Conservation (phyloP, 2,797 vertebrate genomes). For the Picus viridis region DNA sequence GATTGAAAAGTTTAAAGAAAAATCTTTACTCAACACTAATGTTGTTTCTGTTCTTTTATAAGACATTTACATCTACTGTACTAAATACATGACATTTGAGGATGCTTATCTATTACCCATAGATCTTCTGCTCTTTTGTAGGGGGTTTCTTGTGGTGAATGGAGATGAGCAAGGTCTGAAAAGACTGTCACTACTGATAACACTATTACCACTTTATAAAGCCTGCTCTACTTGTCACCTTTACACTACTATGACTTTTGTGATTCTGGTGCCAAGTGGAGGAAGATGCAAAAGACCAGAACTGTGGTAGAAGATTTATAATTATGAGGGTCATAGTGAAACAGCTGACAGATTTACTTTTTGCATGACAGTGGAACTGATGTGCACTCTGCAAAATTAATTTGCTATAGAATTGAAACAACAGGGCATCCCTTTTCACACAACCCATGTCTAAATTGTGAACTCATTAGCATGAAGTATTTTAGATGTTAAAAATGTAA, state of each 20-base stretch:
- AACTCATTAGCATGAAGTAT: conserved; percentile 51
- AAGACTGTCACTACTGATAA: background rate
- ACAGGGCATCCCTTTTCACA: conserved; percentile 48
- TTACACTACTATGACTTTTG: background rate
- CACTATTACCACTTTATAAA: background rate
- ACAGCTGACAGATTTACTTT: background rate
- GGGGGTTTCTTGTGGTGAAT: background rate
- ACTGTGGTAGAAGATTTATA: background rate
- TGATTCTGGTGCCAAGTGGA: background rate
- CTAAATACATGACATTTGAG: background rate
- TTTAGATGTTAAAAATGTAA: conserved; percentile 67
- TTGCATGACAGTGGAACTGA: background rate
- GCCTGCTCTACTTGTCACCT: background rate
- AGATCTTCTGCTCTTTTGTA: background rate
- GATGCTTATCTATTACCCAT: rapidly evolving
- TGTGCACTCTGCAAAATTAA: background rate
- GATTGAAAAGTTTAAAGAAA: background rate
- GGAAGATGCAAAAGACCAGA: background rate
- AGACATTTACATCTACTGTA: background rate
- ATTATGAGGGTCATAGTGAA: background rate
- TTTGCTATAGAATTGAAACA: conserved; percentile 49
- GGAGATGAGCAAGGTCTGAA: background rate
- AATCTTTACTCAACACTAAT: background rate
- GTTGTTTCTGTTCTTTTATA: background rate
- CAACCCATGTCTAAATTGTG: conserved; percentile 19